These are phyloP conservation scores for Scolopax mira DNA, from an alignment of 2,113 vertebrate genomes.

Conservation along the genomic window DNA sequence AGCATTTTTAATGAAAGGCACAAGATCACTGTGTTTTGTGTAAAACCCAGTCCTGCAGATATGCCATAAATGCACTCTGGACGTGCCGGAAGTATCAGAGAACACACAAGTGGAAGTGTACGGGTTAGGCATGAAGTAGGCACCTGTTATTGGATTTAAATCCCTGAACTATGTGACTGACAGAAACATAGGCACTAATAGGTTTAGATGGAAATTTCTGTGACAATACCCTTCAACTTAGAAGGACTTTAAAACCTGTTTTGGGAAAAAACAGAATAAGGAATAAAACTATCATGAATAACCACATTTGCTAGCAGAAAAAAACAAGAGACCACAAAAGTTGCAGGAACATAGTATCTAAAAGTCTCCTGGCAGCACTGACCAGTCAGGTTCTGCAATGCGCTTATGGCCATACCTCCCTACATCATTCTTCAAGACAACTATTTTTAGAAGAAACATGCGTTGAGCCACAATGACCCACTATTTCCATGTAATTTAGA, in stretches of 20 bases:
- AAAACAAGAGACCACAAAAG: neutral
- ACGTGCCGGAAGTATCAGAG: neutral
- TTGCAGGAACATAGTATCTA: neutral
- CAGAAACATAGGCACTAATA: neutral
- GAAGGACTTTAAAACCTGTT: neutral
- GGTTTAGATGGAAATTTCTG: neutral
- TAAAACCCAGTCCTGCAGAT: neutral
- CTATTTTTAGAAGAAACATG: neutral
- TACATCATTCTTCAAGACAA: neutral
- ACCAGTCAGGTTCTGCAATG: neutral
- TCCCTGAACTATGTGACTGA: neutral
- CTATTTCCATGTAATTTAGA: neutral
- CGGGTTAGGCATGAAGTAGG: neutral
- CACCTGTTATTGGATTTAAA: neutral
- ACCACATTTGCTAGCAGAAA: neutral
- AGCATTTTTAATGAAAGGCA: neutral
- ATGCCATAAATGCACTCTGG: neutral
- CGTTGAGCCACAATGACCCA: neutral
- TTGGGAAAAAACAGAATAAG: neutral
- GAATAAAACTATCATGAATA: neutral
- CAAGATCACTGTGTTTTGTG: neutral
- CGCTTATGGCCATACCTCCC: neutral
- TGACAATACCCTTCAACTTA: neutral
- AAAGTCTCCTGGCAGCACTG: neutral
- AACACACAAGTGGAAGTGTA: neutral